Conservation (phyloP, 2,797 vertebrate species). For the Anisognathus igniventris region DNA sequence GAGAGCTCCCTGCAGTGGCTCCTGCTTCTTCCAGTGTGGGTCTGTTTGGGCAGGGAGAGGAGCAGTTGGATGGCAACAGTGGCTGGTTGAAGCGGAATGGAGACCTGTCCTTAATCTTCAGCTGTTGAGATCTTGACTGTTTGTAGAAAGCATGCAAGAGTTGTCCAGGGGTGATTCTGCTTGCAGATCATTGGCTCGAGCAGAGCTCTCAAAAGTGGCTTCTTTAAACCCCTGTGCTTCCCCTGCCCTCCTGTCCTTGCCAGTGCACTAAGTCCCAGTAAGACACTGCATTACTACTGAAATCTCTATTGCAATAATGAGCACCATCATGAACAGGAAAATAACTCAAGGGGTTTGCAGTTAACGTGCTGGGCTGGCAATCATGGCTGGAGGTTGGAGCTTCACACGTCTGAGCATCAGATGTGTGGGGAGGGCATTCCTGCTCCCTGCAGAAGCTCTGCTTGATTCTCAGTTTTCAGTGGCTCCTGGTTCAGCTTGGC, state of each 20-base stretch:
- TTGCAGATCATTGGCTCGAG: neutral
- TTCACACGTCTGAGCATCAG: neutral
- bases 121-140: neutral
- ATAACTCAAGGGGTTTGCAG: neutral
- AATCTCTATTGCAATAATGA: accelerated
- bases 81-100: neutral
- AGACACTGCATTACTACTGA: neutral
- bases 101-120: neutral
- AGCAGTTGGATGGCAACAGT: neutral
- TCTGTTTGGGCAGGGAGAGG: neutral
- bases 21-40: neutral
- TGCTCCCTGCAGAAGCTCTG: neutral
- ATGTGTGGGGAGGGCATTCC: neutral
- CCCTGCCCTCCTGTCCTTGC: neutral
- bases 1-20: neutral
- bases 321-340: accelerated
- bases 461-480: neutral
- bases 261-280: neutral
- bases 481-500: neutral
- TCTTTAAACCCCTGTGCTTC: neutral
- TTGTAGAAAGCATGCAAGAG: neutral
- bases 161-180: neutral
- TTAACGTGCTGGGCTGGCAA: accelerated
- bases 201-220: neutral
- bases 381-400: neutral